Percentiles rank a stretch among this genome's conserved stretches.
These are phyloP conservation scores for Heliothis peltigera DNA, from an alignment of 2,888 invertebrate genomes.

Conservation along the genomic window DNA sequence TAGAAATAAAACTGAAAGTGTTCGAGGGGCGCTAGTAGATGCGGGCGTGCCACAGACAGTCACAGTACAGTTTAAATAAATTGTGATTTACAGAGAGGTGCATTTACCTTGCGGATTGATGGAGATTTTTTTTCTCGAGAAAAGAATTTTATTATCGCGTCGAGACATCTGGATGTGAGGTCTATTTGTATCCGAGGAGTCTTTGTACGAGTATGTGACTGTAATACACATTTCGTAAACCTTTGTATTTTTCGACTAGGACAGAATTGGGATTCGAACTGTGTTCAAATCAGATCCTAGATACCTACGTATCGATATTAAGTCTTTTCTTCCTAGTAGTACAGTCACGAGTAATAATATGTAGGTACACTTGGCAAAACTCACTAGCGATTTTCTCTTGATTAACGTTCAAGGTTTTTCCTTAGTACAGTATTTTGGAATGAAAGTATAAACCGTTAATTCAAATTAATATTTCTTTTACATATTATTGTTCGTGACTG, in stretches of 20 bases:
- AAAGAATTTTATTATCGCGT: constrained; percentile 20
- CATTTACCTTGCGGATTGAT: constrained; percentile 51
- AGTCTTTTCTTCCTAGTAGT: constrained; percentile 10
- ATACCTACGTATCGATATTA: constrained; percentile 2
- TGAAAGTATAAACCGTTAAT: no score
- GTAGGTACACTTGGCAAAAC: no score
- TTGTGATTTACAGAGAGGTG: constrained; percentile 64
- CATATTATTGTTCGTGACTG: no score
- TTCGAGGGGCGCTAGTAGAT: constrained; percentile 60
- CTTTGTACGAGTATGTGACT: not conserved
- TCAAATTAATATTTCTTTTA: no score
- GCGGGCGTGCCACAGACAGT: constrained; percentile 65
- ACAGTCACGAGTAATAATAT: no score
- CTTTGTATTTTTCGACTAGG: no score
- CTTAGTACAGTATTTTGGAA: no score
- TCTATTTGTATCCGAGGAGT: constrained; percentile 7
- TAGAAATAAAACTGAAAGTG: constrained; percentile 70
- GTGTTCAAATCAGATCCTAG: no score
- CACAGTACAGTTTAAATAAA: constrained; percentile 66
- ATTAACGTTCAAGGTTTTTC: no score
- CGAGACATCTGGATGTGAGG: constrained; percentile 18
- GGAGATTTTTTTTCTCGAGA: constrained; percentile 20
- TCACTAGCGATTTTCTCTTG: no score
- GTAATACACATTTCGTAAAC: no score
- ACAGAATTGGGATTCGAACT: no score